Evolutionary conservation across 2,797 vertebrate species (phyloP).

Genomic region (Sebastes matsubarae): DNA sequence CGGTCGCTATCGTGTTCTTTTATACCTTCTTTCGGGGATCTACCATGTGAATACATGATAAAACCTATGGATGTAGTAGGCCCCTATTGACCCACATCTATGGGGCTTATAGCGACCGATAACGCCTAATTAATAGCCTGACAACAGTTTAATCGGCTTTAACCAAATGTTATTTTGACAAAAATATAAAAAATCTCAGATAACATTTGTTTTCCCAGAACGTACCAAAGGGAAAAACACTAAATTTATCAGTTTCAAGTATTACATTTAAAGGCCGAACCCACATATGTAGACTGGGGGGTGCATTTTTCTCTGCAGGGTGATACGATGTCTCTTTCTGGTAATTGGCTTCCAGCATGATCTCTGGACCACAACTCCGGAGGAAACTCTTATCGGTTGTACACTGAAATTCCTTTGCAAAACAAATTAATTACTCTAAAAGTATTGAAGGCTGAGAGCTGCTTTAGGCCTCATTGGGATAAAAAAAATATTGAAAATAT

Average conservation of each 20-base stretch:
- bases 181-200: neutral
- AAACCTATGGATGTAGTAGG: neutral
- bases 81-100: neutral
- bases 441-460: slow-evolving; percentile 3
- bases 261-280: slow-evolving; percentile 20
- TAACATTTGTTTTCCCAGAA: neutral
- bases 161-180: neutral
- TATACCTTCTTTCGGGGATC: neutral
- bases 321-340: slow-evolving; percentile 10
- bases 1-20: neutral
- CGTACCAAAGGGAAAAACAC: neutral
- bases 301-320: neutral
- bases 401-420: slow-evolving; percentile 8
- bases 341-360: slow-evolving; percentile 31
- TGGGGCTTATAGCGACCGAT: neutral
- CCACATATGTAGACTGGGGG: neutral
- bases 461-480: neutral
- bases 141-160: neutral
- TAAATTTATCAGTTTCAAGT: slow-evolving; percentile 9
- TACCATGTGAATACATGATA: neutral
- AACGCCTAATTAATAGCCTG: neutral
- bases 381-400: slow-evolving; percentile 21
- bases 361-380: slow-evolving; percentile 11
- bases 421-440: slow-evolving; percentile 52
- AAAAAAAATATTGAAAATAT: neutral